These are phyloP conservation scores for Parus major DNA, from an alignment of 2,113 vertebrate genomes.

Conservation along the genomic window DNA sequence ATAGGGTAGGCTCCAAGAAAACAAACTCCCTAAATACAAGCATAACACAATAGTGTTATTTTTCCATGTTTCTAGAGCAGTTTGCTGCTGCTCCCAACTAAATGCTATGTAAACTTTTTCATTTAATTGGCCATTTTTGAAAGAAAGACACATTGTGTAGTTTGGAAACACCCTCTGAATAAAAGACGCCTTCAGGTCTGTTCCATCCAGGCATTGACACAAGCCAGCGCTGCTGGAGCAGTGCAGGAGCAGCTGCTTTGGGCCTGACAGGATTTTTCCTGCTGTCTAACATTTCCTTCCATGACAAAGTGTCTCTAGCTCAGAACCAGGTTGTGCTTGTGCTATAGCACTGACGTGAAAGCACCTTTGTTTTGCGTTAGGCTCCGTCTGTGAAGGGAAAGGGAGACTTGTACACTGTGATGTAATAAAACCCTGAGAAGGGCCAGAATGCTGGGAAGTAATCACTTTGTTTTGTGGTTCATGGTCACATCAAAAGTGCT, in stretches of 20 bases:
- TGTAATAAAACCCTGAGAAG: neutral
- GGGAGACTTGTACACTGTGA: neutral
- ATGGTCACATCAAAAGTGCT: neutral
- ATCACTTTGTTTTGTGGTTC: neutral
- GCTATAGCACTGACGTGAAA: neutral
- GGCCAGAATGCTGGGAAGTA: neutral
- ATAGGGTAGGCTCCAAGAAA: neutral
- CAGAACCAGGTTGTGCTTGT: neutral
- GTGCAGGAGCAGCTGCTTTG: neutral
- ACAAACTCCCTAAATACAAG: neutral
- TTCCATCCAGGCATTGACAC: neutral
- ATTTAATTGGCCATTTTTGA: neutral
- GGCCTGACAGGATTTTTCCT: neutral
- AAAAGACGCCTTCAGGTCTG: neutral
- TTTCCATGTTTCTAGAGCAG: neutral
- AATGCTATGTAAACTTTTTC: neutral
- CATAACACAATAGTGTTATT: neutral
- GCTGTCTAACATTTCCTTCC: neutral
- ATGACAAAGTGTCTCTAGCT: neutral
- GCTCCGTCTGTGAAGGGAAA: neutral
- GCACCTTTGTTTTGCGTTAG: neutral
- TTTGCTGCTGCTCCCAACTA: neutral
- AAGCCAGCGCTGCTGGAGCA: too few species aligned
- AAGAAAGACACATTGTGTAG: neutral
- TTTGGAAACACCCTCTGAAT: neutral